These are phyloP conservation scores for Melanotaenia maccullochi DNA, from an alignment of 2,797 vertebrate genomes.

Conservation along the genomic window DNA sequence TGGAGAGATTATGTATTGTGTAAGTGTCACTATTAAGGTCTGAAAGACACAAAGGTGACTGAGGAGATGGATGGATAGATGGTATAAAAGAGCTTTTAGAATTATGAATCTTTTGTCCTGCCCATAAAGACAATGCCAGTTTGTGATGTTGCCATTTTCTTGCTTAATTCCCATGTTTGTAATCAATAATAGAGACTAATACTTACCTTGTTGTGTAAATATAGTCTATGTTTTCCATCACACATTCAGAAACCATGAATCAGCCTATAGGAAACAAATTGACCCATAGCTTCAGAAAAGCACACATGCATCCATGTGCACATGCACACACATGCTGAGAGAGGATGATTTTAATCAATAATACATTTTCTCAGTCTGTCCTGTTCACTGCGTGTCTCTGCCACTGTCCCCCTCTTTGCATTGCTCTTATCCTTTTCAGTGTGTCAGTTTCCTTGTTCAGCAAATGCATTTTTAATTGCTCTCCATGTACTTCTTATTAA, in stretches of 20 bases:
- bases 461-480: conserved; percentile 31
- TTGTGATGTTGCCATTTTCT: not conserved
- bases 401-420: not conserved
- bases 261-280: conserved; percentile 10
- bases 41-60: too few relatives aligned
- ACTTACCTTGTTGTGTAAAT: not conserved
- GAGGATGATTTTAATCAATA: conserved; percentile 49
- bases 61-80: too few relatives aligned
- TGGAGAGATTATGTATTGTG: too few relatives aligned
- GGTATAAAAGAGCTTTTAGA: too few relatives aligned
- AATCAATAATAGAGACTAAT: not conserved
- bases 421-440: not conserved
- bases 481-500: conserved; percentile 24
- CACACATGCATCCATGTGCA: not conserved
- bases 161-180: not conserved
- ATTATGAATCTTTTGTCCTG: not conserved
- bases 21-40: too few relatives aligned
- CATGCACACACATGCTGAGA: conserved; percentile 31
- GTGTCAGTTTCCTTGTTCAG: conserved; percentile 19
- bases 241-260: not conserved
- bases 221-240: not conserved
- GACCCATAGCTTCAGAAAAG: not conserved
- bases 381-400: conserved; percentile 27
- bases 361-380: conserved; percentile 43
- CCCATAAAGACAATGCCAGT: not conserved